Evolutionary conservation across 2,888 invertebrate species (phyloP).

Genomic region (Metellina segmentata): DNA sequence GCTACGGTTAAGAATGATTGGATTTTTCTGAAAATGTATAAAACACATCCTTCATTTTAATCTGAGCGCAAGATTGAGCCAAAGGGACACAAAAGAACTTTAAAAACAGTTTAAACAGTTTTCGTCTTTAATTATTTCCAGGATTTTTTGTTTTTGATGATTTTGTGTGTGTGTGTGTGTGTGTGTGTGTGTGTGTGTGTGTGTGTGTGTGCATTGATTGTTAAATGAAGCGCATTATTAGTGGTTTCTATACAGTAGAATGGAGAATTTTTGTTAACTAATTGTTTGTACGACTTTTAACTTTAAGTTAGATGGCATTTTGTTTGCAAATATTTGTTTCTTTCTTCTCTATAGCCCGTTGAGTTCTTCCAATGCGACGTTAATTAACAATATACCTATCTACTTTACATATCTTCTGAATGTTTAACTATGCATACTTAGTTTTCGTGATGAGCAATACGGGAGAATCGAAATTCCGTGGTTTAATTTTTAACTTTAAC

Average conservation of each 20-base stretch:
- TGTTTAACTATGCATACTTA: too few relatives aligned
- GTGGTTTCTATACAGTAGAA: background rate
- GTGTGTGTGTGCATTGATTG: background rate
- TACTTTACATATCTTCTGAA: too few relatives aligned
- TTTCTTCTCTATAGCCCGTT: background rate
- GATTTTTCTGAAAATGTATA: conserved; percentile 34
- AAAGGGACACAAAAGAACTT: background rate
- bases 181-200: too few relatives aligned
- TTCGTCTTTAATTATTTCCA: background rate
- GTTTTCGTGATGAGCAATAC: too few relatives aligned
- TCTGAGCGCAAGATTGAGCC: background rate
- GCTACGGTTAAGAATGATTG: conserved; percentile 16
- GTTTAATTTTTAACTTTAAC: too few relatives aligned
- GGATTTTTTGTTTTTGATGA: background rate
- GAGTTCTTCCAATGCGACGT: too few relatives aligned
- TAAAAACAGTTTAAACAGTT: background rate
- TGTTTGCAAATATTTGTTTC: background rate
- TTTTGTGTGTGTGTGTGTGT: too few relatives aligned
- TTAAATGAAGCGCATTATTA: background rate
- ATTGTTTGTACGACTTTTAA: background rate
- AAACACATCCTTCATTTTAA: conserved; percentile 11
- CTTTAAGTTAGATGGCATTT: background rate
- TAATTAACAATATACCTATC: too few relatives aligned
- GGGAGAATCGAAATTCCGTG: too few relatives aligned
- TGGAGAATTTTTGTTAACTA: background rate